phyloP scores from a whole-genome alignment of 2,797 vertebrate species.

The Acipenser transmontanus region DNA sequence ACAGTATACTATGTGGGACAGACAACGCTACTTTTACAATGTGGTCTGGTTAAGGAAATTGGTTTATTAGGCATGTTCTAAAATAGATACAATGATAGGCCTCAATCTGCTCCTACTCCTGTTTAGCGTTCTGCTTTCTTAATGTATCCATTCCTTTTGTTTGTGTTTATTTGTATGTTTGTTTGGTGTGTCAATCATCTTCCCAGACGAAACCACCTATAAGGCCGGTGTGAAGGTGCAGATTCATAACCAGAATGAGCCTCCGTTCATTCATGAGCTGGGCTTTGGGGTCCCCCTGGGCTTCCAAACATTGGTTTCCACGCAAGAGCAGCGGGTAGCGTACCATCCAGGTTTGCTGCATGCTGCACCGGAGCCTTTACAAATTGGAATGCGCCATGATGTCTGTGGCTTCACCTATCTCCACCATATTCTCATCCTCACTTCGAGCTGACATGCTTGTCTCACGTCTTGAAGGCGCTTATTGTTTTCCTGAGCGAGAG shows the following conservation, averaged over 20 bases:
- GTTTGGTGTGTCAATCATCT: conserved; percentile 18
- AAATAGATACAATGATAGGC: too few species aligned
- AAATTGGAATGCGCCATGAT: background rate
- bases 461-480: too few species aligned
- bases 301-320: conserved; percentile 67
- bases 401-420: conserved; percentile 12
- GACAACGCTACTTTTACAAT: too few species aligned
- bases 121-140: background rate
- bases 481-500: too few species aligned
- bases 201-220: conserved; percentile 26
- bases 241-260: conserved; percentile 31
- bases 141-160: conserved; percentile 12
- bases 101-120: too few species aligned
- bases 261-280: conserved; percentile 29
- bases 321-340: conserved; percentile 68
- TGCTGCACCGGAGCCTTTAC: conserved; percentile 21
- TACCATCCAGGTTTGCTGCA: conserved; percentile 50
- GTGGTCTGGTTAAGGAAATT: too few species aligned
- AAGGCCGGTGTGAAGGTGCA: conserved; percentile 31
- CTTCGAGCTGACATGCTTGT: too few species aligned
- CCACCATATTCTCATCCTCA: conserved; percentile 21
- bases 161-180: conserved; percentile 7
- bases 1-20: too few species aligned
- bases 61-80: too few species aligned
- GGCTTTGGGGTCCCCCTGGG: conserved; percentile 55